Conservation (phyloP, 2,888 invertebrate genomes). For the Phymatocera aterrima region DNA sequence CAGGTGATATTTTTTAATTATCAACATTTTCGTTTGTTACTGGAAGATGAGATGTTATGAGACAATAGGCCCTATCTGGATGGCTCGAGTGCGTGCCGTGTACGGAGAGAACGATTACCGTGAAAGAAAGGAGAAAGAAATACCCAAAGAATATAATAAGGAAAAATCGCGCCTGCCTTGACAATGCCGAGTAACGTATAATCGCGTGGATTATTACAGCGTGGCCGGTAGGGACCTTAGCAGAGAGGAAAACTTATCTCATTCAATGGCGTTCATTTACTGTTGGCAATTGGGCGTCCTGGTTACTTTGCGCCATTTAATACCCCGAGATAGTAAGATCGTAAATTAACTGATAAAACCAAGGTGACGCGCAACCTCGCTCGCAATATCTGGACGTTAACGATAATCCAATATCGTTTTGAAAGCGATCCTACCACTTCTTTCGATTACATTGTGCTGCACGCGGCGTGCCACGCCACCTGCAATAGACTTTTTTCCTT, state of each 20-base stretch:
- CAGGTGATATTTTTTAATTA: not conserved
- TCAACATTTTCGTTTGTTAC: not conserved
- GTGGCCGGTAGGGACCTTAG: not conserved
- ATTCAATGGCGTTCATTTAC: conserved; percentile 25
- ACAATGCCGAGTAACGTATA: conserved; percentile 28
- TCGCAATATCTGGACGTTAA: conserved; percentile 33
- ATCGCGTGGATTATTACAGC: conserved; percentile 20
- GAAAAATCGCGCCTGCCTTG: conserved; percentile 20
- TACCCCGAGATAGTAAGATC: conserved; percentile 13
- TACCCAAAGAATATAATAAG: conserved; percentile 13
- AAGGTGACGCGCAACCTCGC: not conserved
- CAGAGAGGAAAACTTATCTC: conserved; percentile 28
- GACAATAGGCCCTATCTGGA: conserved; percentile 29
- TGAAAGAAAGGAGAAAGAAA: not conserved
- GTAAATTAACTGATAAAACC: conserved; percentile 17
- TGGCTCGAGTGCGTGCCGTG: conserved; percentile 16
- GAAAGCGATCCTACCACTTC: conserved; percentile 37
- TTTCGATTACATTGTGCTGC: conserved; percentile 34
- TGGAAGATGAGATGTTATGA: conserved; percentile 27
- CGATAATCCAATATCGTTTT: conserved; percentile 41
- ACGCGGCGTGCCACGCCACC: conserved; percentile 1
- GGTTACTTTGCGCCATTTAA: conserved; percentile 17
- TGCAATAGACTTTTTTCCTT: conserved; percentile 35
- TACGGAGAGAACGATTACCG: conserved; percentile 17
- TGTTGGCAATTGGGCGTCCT: not conserved